Conservation (phyloP, 2,113 vertebrate species). For the Actenoides hombroni region DNA sequence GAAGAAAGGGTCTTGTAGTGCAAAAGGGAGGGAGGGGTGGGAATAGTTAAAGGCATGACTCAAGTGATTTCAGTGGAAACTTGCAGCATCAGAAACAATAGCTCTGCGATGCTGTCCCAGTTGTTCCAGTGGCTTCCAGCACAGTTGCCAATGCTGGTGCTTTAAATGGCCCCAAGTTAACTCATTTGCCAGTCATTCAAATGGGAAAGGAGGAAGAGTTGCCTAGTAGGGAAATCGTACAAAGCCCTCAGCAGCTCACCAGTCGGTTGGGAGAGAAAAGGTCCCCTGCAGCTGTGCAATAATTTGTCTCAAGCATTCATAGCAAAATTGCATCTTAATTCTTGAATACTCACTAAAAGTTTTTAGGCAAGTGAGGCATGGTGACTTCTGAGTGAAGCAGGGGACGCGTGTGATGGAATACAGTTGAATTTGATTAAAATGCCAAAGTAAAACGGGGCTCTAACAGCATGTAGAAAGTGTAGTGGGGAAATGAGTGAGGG, state of each 20-base stretch:
- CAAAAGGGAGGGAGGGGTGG: neutral
- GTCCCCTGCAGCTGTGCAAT: neutral
- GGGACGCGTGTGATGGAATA: neutral
- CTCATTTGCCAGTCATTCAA: neutral
- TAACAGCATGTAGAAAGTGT: neutral
- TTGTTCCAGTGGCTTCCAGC: neutral
- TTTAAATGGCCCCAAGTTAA: neutral
- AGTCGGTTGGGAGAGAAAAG: neutral
- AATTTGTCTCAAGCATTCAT: neutral
- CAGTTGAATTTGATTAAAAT: constrained; percentile 33
- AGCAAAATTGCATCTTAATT: neutral
- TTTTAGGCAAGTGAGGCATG: neutral
- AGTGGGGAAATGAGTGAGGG: neutral
- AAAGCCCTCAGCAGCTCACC: neutral
- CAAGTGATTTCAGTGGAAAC: neutral
- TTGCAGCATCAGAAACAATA: constrained; percentile 10
- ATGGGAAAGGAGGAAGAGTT: neutral
- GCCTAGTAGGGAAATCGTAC: neutral
- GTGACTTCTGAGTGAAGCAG: neutral
- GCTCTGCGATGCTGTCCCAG: neutral
- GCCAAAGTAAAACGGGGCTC: neutral
- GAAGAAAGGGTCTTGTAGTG: neutral
- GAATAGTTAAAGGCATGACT: neutral
- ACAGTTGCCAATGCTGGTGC: neutral
- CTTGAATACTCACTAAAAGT: neutral